Evolutionary conservation across 1,140 invertebrate genomes (phyloP).

Genomic region (Sarcophaga peregrina): DNA sequence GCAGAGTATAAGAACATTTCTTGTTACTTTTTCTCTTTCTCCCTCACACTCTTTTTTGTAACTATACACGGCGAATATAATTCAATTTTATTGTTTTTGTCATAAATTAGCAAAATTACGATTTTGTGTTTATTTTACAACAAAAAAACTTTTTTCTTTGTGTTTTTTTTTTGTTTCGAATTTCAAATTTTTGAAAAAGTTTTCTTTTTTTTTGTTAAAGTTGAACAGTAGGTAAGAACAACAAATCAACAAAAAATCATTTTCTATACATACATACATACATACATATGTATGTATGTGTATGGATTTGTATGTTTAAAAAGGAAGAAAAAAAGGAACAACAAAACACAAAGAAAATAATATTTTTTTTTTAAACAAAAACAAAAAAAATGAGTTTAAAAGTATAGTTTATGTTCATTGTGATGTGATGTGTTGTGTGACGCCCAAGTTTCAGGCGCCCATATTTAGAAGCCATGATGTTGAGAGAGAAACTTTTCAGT

Average conservation of each 20-base stretch:
- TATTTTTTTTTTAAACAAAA: no score
- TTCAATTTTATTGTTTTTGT: slow-evolving; percentile 17
- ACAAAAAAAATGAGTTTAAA: background rate
- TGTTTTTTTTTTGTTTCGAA: background rate
- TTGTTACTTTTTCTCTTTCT: no score
- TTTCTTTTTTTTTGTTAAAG: no score
- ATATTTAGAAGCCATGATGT: background rate
- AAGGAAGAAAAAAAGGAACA: background rate
- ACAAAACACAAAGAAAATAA: background rate
- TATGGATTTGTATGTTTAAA: no score
- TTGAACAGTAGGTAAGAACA: no score
- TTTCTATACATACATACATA: no score
- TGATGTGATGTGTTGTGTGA: background rate
- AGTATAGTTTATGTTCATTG: background rate
- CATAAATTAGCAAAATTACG: slow-evolving; percentile 27
- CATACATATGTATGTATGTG: no score
- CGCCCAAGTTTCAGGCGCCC: slow-evolving; percentile 20
- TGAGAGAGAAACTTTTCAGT: background rate
- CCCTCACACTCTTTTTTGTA: background rate
- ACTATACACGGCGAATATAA: background rate
- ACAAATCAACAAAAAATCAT: no score
- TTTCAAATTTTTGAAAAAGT: no score
- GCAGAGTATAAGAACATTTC: no score
- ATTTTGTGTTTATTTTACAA: slow-evolving; percentile 16
- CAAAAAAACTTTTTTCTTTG: background rate